Evolutionary conservation across 53 echinoderm and acorn worm species (phyloP).

Genomic region (Apostichopus leukothele): DNA sequence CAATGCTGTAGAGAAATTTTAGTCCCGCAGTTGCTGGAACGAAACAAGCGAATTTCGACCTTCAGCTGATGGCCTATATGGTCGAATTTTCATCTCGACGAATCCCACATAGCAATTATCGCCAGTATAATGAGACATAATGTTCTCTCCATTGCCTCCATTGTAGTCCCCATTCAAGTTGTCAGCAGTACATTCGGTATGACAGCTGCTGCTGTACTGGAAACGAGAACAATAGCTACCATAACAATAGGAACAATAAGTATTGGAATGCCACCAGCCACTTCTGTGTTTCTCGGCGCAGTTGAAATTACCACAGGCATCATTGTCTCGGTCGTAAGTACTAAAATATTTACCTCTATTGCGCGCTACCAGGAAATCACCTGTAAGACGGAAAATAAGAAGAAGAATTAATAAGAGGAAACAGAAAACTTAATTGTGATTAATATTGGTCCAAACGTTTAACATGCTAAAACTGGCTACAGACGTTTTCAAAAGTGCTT

Average conservation of each 20-base stretch:
- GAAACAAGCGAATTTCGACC: no score
- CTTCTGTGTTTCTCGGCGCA: conserved; percentile 9
- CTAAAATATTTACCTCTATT: background rate
- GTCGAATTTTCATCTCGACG: conserved; percentile 16
- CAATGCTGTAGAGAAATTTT: no score
- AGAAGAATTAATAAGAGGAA: no score
- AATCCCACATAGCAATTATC: background rate
- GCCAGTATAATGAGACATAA: background rate
- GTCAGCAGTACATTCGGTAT: background rate
- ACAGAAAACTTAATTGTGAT: no score
- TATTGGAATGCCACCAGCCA: conserved; percentile 3
- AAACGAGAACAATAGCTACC: background rate
- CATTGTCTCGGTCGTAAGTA: background rate
- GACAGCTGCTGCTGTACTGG: background rate
- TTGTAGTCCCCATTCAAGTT: conserved; percentile 1
- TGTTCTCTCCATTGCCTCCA: conserved; percentile 20
- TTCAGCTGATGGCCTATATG: no score
- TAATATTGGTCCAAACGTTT: no score
- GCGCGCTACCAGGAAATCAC: background rate
- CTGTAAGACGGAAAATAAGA: background rate
- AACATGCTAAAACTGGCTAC: no score
- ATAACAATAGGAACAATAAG: background rate
- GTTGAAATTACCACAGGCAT: background rate
- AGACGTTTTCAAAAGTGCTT: no score
- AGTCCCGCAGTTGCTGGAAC: no score